Evolutionary conservation across 2,797 vertebrate species (phyloP), one percentile per base, ranked within the genome.

Genomic region (Scolopax rusticola): DNA sequence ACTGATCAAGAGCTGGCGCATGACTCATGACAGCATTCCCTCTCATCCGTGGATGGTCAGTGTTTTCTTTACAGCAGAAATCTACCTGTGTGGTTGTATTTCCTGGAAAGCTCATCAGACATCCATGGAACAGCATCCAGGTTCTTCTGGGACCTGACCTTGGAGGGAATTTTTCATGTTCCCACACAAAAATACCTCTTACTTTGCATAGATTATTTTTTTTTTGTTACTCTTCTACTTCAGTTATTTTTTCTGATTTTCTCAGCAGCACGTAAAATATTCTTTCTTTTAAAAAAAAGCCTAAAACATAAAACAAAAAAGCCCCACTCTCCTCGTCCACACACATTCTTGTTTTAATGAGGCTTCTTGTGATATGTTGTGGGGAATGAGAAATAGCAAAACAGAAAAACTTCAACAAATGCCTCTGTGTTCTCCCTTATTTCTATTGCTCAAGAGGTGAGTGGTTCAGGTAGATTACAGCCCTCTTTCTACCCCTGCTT

Each of bases 401-500:
- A 21, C 1, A 77, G 53, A 87, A 93, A 87, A 70, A 19, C 27
- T 25, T 83, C 59, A 84, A n/a, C 50, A 84, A 67, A 50, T 68
- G 12, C 32, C 57, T 93, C 60, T 11, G 70, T 60, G 56, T 90
- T 89, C 20, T 87, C 38, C 32, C 3, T 41, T 96, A 36, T 88
- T 93, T 95, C 73, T 85, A 76, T 91, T 96, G 81, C 92, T 91
- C 92, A 95, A 96, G 81, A 89, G 92, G 64, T 92, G 89, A 77
- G 84, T 43, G 89, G 95, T 92, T 96, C 89, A 93, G 68, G 56
- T 85, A 83, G 93, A 77, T 95, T 93, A 83, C 53, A 90, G 56
- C 27, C 64, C 56, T 94, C 16, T 93, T 96, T 67, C 71, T 45
- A 23, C 36, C 68, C 36, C 78, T 90, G 74, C 71, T 96, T 96